Evolutionary conservation across 2,888 invertebrate genomes (phyloP).

Genomic region (Tethea ocularis): DNA sequence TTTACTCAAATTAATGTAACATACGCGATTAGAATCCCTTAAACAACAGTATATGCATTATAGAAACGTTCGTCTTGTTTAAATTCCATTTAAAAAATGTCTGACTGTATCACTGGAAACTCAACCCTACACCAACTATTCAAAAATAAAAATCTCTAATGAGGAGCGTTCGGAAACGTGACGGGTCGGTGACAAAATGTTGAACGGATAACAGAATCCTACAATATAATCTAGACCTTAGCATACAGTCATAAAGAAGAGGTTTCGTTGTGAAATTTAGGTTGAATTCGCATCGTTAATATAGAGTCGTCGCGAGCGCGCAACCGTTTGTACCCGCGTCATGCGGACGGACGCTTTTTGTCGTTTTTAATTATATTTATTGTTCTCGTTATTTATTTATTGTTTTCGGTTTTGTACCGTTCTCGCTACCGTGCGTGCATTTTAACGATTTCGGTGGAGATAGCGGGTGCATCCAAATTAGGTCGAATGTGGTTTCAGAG

Average conservation of each 20-base stretch:
- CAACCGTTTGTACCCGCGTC: constrained; percentile 74
- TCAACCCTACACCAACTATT: constrained; percentile 53
- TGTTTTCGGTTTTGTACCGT: constrained; percentile 71
- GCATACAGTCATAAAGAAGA: constrained; percentile 36
- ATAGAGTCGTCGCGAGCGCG: constrained; percentile 74
- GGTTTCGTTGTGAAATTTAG: constrained; percentile 38
- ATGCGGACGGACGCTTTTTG: constrained; percentile 78
- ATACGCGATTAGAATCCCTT: constrained; percentile 56
- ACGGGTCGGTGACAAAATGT: constrained; percentile 76
- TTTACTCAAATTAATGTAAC: constrained; percentile 55
- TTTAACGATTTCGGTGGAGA: constrained; percentile 73
- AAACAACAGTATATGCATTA: constrained; percentile 48
- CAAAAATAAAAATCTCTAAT: constrained; percentile 73
- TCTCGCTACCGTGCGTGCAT: constrained; percentile 78
- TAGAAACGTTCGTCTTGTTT: constrained; percentile 76
- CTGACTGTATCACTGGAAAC: constrained; percentile 44
- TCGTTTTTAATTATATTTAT: constrained; percentile 82
- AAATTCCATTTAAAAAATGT: constrained; percentile 71
- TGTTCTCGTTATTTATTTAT: constrained; percentile 81
- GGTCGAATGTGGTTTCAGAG: constrained; percentile 60
- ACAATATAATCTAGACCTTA: constrained; percentile 48
- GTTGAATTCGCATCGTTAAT: constrained; percentile 57
- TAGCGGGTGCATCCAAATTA: constrained; percentile 78
- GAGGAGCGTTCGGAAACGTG: constrained; percentile 67
- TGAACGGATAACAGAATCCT: constrained; percentile 51